Percentiles rank a stretch among this genome's conserved stretches.
These are phyloP conservation scores for Acrossocheilus fasciatus DNA, from an alignment of 2,797 vertebrate species.

Conservation along the genomic window DNA sequence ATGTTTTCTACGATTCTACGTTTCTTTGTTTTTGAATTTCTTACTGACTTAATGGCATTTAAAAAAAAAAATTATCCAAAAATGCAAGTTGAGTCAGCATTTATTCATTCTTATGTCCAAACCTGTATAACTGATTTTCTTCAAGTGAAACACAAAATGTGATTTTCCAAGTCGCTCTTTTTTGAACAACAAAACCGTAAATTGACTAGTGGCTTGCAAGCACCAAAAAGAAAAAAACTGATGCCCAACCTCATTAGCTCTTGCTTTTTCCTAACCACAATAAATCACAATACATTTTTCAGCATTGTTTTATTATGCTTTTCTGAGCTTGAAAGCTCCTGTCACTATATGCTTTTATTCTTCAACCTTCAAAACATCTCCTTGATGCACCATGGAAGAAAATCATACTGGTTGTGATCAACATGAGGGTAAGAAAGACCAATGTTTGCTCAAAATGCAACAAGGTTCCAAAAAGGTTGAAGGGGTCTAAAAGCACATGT, in stretches of 20 bases:
- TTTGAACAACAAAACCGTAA: neutral
- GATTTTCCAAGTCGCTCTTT: neutral
- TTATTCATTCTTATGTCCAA: neutral
- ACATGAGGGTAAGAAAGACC: neutral
- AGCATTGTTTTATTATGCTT: neutral
- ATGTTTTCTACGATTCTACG: neutral
- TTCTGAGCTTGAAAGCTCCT: neutral
- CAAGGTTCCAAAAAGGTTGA: too few relatives aligned
- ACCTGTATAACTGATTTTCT: neutral
- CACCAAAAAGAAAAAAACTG: neutral
- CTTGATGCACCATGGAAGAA: neutral
- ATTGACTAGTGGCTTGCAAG: neutral
- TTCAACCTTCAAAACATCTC: neutral
- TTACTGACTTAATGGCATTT: neutral
- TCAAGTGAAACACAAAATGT: neutral
- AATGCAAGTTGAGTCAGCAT: neutral
- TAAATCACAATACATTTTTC: neutral
- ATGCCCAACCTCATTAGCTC: neutral
- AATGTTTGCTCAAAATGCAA: neutral
- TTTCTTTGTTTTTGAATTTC: neutral
- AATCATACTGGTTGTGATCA: neutral
- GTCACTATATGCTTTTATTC: neutral
- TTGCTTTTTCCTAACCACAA: neutral
- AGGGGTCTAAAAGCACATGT: neutral
- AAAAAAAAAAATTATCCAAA: too few relatives aligned